Evolutionary conservation across 2,888 invertebrate species (phyloP), one percentile per base, ranked within the genome.

Genomic region (Drosophila maculinotata): DNA sequence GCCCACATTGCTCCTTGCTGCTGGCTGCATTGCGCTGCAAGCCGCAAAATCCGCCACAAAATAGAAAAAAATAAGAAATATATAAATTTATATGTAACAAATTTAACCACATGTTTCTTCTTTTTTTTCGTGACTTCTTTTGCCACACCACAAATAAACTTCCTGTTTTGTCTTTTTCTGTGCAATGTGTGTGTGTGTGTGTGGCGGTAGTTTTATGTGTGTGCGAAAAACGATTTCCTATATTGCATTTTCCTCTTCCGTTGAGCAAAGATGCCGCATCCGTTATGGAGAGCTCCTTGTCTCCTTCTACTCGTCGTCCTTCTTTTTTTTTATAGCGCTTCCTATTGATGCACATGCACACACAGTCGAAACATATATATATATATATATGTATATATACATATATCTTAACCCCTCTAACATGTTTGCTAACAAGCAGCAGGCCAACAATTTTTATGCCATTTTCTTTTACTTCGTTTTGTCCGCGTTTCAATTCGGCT

Each of bases 181-280:
- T 26, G 25, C 8, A 10, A 7, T 48, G 38, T 12, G 35, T 51
- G 47, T 60, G 49, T 49, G 56, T 25, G 25, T 48, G 26, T 9
- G n/a, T 12, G 15, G 25, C 33, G 10, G 33, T 48, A 30, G 38
- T 33, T 45, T 48, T 45, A 41, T 65, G 47, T 65, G 6, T 59
- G 62, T 89, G 82, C 83, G 82, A 89, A 82, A 90, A 90, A 89
- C 89, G 90, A 90, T 90, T 90, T 90, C 90, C 90, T 89, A 85
- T 87, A 90, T 90, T 90, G 89, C 89, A 90, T 89, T 90, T 90
- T 87, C 86, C 89, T 81, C 81, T 90, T 90, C 90, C 90, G 90
- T 65, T 79, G 68, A 74, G 79, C 78, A 75, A 89, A 86, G 89
- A 89, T 83, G 87, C 79, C 78, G 84, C 89, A 90, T 89, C 90